phyloP scores from a whole-genome alignment of 1,140 invertebrate species.

The Cecropterus lyciades region DNA sequence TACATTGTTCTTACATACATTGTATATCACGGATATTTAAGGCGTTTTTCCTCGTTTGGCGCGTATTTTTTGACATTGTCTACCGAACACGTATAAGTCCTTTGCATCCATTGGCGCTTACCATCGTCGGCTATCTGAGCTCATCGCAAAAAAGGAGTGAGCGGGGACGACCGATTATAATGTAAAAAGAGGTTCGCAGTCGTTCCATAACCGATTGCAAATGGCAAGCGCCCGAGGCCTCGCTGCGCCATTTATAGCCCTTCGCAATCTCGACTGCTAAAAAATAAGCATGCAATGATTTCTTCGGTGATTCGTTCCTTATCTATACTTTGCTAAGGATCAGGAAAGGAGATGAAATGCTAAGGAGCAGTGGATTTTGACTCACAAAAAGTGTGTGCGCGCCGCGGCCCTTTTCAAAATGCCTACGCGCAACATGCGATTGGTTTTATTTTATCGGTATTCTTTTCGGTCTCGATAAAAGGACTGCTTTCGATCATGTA shows the following conservation, averaged over 20 bases:
- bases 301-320: constrained; percentile 64
- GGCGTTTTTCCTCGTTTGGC: constrained; percentile 22
- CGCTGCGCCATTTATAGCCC: constrained; percentile 73
- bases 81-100: constrained; percentile 9
- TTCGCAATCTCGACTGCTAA: constrained; percentile 76
- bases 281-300: constrained; percentile 75
- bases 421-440: constrained; percentile 55
- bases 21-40: constrained; percentile 3
- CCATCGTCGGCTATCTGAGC: constrained; percentile 62
- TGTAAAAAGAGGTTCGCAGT: constrained; percentile 78
- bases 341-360: constrained; percentile 54
- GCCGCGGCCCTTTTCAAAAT: constrained; percentile 58
- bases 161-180: constrained; percentile 76
- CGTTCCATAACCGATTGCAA: constrained; percentile 82
- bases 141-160: constrained; percentile 62
- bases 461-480: constrained; percentile 30
- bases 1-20: background rate
- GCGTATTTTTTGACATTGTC: constrained; percentile 29
- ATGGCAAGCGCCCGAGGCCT: constrained; percentile 75
- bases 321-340: constrained; percentile 60
- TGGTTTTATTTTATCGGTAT: constrained; percentile 43
- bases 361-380: constrained; percentile 59
- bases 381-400: constrained; percentile 58
- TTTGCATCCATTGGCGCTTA: constrained; percentile 59
- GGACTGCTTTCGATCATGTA: constrained; percentile 29